These are phyloP conservation scores for Ptilodon capucinus DNA, from an alignment of 2,888 invertebrate species.

Conservation along the genomic window DNA sequence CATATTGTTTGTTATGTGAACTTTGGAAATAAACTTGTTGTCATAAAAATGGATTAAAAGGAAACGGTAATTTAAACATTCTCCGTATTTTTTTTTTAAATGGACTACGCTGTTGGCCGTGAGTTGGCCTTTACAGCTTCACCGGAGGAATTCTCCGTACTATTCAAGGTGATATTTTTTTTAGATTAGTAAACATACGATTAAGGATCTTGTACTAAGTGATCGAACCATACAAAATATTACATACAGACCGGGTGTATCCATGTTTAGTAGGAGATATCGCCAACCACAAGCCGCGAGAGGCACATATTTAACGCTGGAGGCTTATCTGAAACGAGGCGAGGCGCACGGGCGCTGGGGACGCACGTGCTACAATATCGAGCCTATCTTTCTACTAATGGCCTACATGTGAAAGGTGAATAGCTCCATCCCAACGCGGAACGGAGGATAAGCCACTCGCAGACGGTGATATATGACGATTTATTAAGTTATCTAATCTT, in stretches of 20 bases:
- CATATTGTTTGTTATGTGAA: no score
- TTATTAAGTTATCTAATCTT: conserved; percentile 49
- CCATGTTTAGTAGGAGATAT: conserved; percentile 50
- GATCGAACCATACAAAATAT: conserved; percentile 39
- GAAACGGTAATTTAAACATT: no score
- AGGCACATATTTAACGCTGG: conserved; percentile 67
- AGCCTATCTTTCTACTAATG: conserved; percentile 76
- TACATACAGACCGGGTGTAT: conserved; percentile 40
- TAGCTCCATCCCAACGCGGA: conserved; percentile 59
- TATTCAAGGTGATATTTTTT: no score
- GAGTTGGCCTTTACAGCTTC: no score
- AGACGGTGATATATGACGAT: conserved; percentile 52
- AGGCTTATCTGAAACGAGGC: conserved; percentile 65
- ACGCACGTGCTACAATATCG: conserved; percentile 64
- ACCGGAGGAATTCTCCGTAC: no score
- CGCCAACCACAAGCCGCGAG: conserved; percentile 54
- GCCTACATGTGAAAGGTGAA: conserved; percentile 77
- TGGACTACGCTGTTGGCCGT: no score
- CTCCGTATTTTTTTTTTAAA: no score
- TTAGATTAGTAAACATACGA: conserved; percentile 27
- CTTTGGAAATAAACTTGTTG: no score
- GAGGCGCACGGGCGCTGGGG: conserved; percentile 38
- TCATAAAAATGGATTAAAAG: no score
- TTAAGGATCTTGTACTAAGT: conserved; percentile 23
- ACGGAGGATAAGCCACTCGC: conserved; percentile 55